A percentile compares a stretch with the other conserved stretches of the same genome.
phyloP scores from a whole-genome alignment of 2,797 vertebrate species.

The Rhodeus uyekii region DNA sequence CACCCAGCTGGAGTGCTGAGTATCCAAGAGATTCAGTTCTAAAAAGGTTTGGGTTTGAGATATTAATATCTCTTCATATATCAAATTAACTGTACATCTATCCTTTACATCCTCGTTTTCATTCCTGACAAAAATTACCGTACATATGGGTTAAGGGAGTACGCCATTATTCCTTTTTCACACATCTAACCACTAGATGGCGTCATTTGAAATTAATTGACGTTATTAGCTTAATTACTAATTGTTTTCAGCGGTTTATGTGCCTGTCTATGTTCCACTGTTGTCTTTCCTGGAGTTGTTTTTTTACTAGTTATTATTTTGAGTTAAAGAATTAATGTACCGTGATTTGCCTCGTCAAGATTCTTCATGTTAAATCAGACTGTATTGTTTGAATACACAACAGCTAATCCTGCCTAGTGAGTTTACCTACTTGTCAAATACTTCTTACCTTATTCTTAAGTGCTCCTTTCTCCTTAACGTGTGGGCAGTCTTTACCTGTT shows the following conservation, averaged over 20 bases:
- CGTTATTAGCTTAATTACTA: neutral
- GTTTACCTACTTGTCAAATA: neutral
- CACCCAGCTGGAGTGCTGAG: constrained; percentile 24
- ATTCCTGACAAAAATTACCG: too few relatives aligned
- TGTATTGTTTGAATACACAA: neutral
- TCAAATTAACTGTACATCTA: neutral
- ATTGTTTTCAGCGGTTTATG: neutral
- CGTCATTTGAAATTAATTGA: neutral
- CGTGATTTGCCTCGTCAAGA: neutral
- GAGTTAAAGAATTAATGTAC: neutral
- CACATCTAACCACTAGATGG: constrained; percentile 2
- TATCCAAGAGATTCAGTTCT: neutral
- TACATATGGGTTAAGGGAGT: too few relatives aligned
- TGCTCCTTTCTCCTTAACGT: constrained; percentile 87
- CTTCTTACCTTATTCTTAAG: constrained; percentile 76
- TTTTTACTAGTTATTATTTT: neutral
- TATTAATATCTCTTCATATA: neutral
- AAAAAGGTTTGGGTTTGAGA: neutral
- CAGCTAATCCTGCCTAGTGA: neutral
- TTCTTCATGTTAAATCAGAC: neutral
- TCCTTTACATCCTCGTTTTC: neutral
- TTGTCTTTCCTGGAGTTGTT: neutral
- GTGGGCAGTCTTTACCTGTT: constrained; percentile 87
- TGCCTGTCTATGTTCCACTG: neutral
- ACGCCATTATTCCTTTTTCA: neutral